Evolutionary conservation across 2,113 vertebrate species (phyloP).

Genomic region (Myxocyprinus asiaticus): DNA sequence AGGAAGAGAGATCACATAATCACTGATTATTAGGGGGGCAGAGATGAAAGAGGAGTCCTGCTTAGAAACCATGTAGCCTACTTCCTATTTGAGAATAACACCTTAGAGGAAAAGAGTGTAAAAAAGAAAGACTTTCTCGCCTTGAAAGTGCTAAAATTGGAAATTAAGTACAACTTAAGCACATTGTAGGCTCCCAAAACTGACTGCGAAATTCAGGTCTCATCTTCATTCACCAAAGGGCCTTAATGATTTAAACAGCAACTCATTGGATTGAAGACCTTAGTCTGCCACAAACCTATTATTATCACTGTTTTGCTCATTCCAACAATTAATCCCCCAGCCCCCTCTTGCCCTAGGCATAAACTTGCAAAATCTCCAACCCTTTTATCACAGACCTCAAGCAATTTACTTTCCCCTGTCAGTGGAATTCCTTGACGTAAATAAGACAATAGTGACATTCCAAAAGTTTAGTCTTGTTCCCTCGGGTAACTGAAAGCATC

Average conservation of each 20-base stretch:
- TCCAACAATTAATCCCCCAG: constrained; percentile 12
- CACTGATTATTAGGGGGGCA: no score
- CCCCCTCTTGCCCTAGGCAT: neutral
- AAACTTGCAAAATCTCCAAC: neutral
- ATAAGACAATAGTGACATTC: neutral
- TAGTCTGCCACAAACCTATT: constrained; percentile 15
- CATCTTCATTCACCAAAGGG: constrained; percentile 31
- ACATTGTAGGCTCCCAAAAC: neutral
- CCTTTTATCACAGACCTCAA: neutral
- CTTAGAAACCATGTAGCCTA: no score
- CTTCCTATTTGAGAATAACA: no score
- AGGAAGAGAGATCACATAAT: no score
- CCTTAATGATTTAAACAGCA: constrained; percentile 32
- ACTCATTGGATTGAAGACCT: constrained; percentile 14
- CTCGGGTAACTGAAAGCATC: constrained; percentile 19
- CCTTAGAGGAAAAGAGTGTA: no score
- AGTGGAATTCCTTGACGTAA: constrained; percentile 20
- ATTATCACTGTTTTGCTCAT: constrained; percentile 33
- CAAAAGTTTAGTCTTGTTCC: constrained; percentile 10
- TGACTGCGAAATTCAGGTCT: neutral
- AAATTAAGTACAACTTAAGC: constrained; percentile 4
- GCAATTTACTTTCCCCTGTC: constrained; percentile 6
- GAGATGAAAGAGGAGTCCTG: no score
- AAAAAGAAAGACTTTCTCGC: no score
- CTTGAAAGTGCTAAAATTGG: neutral